phyloP scores from a whole-genome alignment of 2,113 vertebrate species.

The Cathartes aura region DNA sequence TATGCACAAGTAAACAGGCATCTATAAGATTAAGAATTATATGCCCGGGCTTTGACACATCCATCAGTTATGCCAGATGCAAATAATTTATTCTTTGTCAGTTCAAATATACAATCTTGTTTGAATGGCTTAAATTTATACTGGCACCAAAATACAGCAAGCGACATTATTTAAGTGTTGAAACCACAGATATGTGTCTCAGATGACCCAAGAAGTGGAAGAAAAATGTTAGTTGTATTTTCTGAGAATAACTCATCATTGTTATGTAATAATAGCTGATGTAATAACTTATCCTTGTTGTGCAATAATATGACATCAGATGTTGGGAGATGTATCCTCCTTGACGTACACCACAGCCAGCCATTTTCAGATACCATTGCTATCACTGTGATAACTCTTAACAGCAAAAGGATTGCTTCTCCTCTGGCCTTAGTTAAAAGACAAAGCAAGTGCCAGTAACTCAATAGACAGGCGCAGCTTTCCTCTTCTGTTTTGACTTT shows the following conservation, averaged over 20 bases:
- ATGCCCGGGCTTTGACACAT: conserved; percentile 79
- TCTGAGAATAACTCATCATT: conserved; percentile 24
- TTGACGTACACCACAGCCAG: background rate
- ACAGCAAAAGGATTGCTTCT: background rate
- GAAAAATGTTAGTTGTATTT: conserved; percentile 35
- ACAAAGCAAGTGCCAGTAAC: background rate
- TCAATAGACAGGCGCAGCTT: background rate
- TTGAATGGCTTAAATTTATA: conserved; percentile 80
- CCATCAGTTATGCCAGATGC: conserved; percentile 83
- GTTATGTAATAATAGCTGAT: background rate
- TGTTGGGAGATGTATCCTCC: background rate
- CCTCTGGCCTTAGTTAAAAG: background rate
- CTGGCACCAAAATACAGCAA: conserved; percentile 72
- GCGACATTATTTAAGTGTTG: conserved; percentile 64
- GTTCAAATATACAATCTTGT: conserved; percentile 76
- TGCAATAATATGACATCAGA: background rate
- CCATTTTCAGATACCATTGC: background rate
- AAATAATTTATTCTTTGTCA: conserved; percentile 84
- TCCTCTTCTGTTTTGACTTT: background rate
- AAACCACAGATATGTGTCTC: conserved; percentile 60
- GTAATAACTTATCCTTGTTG: background rate
- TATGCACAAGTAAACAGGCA: conserved; percentile 71
- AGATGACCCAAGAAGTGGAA: conserved; percentile 55
- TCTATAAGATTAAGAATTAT: conserved; percentile 76
- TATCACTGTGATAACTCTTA: background rate